Evolutionary conservation across 2,797 vertebrate species (phyloP), one percentile per base, ranked within the genome.

Genomic region (Centroberyx gerrardi): DNA sequence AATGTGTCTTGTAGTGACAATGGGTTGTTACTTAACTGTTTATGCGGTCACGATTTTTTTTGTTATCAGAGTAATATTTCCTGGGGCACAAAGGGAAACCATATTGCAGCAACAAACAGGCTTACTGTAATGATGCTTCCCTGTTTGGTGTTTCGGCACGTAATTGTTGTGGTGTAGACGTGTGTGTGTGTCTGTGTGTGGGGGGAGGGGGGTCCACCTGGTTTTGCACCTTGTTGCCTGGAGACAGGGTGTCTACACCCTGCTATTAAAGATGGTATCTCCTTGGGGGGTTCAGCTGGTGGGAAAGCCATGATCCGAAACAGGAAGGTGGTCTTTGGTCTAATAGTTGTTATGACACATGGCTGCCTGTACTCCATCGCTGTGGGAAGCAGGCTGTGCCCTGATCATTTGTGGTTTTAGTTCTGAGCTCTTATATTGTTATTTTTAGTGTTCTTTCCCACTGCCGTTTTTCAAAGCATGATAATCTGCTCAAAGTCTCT

Each of bases 271-370:
- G 81, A 84, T 69, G 12, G 44, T 65, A 74, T 86, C 68, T 71
- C 18, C 46, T 58, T 80, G 51, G 71, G 74, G 71, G 72, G 46
- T 66, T 76, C 44, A 82, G 72, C 76, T 73, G 14, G 36, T 60
- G 77, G 77, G 74, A 80, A 82, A 72, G 67, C 63, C 67, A 48
- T 59, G 68, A 86, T 86, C 87, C 62, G 13, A 82, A 81, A 72
- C 82, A 87, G 83, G 87, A 88, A 87, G 84, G 54, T 62, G 64
- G 82, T 79, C 76, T 91, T 87, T 79, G 86, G 86, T 87, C 38
- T 89, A 85, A 89, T 82, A 44, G 85, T 76, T 92, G 89, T 92
- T 91, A 84, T 90, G 84, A 84, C 87, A 80, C 68, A 62, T 17
- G 40, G 46, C 33, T 56, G 72, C 52, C 55, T 81, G 67, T 71